A percentile compares a stretch with the other conserved stretches of the same genome.
Conservation (phyloP, 2,888 invertebrate species). For the Brachypterus glaber region DNA sequence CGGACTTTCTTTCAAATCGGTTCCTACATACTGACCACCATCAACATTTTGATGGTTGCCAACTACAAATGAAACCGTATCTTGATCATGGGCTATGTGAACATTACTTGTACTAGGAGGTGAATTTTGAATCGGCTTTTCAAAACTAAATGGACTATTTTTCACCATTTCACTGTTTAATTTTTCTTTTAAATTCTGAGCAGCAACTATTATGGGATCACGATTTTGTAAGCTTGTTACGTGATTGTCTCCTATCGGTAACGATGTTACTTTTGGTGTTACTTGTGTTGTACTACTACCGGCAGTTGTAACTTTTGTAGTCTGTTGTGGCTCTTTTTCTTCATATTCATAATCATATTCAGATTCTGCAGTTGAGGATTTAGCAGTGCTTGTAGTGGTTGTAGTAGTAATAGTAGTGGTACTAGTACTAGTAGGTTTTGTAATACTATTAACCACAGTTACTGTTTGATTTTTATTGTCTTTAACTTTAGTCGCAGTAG, state of each 20-base stretch:
- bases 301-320: conserved; percentile 15
- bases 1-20: conserved; percentile 44
- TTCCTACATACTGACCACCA: conserved; percentile 39
- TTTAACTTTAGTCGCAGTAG: conserved; percentile 17
- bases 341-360: conserved; percentile 20
- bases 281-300: conserved; percentile 12
- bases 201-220: conserved; percentile 36
- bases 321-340: conserved; percentile 18
- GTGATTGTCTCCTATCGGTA: conserved; percentile 40
- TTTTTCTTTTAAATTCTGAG: conserved; percentile 37
- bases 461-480: conserved; percentile 7
- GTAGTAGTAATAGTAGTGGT: conserved; percentile 6
- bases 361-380: not conserved
- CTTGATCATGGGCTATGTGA: conserved; percentile 53
- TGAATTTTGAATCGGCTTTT: conserved; percentile 33
- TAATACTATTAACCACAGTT: conserved; percentile 7
- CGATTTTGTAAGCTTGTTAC: conserved; percentile 25
- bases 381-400: not conserved
- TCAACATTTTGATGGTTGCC: conserved; percentile 54
- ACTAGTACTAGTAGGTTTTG: conserved; percentile 19
- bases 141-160: conserved; percentile 26
- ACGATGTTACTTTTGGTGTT: conserved; percentile 33
- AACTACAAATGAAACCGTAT: conserved; percentile 54
- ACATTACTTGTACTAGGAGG: conserved; percentile 53
- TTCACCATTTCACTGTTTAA: conserved; percentile 37